Evolutionary conservation across 2,797 vertebrate species (phyloP), one percentile per base, ranked within the genome.

Genomic region (Falco concolor): DNA sequence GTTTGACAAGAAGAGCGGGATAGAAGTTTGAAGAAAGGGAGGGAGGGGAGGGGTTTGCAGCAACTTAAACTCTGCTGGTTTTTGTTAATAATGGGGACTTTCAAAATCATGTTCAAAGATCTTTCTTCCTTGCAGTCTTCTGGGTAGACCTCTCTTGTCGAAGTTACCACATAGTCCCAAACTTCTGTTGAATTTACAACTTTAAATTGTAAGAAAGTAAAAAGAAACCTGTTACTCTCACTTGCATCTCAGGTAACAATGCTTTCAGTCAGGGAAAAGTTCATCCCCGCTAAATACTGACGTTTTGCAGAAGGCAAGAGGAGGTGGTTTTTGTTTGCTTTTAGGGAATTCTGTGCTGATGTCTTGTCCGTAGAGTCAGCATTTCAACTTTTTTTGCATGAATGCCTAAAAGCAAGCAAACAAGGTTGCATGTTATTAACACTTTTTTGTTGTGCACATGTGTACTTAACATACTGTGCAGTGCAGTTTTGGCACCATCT

Each of bases 321-420:
- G 47, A 87, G 61, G 34, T 56, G 10, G 28, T 5, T 44, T 93
- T 96, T 84, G 77, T 87, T 96, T 96, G 95, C 90, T 96, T 93
- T 94, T 92, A 90, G 42, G 83, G 68, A 70, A 87, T 93, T 95
- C 76, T 74, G 12, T 91, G 83, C 68, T 93, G 76, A 75, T 68
- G 30, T 72, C 50, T 86, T 72, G 8, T 89, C 49, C 5, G 1
- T 78, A 6, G 70, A 87, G 45, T 76, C 79, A 95, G 67, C 78
- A 32, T 42, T 90, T 92, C 64, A 87, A 14, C 6, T 59, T 60
- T n/a, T 79, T 76, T 73, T 81, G 78, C 76, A 34, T 95, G 56
- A 87, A 92, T 90, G 64, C 83, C 80, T 93, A 90, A 96, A 95
- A 96, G 73, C 91, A 95, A 91, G 87, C 76, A 85, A 96, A 74